phyloP scores from a whole-genome alignment of 2,797 vertebrate genomes.

The Dicrostonyx torquatus region DNA sequence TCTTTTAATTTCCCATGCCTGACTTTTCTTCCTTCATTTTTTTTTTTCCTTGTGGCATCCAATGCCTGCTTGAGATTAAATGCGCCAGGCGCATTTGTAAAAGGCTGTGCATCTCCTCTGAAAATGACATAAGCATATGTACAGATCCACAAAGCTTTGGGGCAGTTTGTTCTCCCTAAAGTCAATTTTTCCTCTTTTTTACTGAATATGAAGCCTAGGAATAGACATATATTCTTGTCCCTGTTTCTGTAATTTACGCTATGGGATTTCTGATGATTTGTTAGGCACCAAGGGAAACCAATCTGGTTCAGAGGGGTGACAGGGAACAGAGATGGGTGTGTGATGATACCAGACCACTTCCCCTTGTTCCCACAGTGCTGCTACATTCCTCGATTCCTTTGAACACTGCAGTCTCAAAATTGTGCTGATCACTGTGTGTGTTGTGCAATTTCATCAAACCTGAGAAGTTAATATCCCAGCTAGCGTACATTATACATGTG shows the following conservation, averaged over 20 bases:
- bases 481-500: slow-evolving; percentile 72
- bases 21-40: neutral
- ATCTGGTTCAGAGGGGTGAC: slow-evolving; percentile 77
- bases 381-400: slow-evolving; percentile 84
- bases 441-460: slow-evolving; percentile 80
- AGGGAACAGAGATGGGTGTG: slow-evolving; percentile 78
- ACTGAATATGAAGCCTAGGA: slow-evolving; percentile 48
- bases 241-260: slow-evolving; percentile 66
- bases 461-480: slow-evolving; percentile 80
- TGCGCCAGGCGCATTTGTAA: slow-evolving; percentile 16
- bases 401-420: slow-evolving; percentile 84
- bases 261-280: slow-evolving; percentile 72
- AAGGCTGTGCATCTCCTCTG: slow-evolving; percentile 33
- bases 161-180: neutral
- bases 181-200: slow-evolving; percentile 31
- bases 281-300: slow-evolving; percentile 73
- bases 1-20: slow-evolving; percentile 46
- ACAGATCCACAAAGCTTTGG: slow-evolving; percentile 17
- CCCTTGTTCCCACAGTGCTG: slow-evolving; percentile 81
- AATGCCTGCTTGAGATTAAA: slow-evolving; percentile 57
- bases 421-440: slow-evolving; percentile 81
- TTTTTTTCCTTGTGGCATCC: neutral
- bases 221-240: slow-evolving; percentile 54
- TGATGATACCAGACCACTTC: slow-evolving; percentile 80
- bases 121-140: slow-evolving; percentile 49